Conservation (phyloP, 2,797 vertebrate species). For the Buceros bicornis region DNA sequence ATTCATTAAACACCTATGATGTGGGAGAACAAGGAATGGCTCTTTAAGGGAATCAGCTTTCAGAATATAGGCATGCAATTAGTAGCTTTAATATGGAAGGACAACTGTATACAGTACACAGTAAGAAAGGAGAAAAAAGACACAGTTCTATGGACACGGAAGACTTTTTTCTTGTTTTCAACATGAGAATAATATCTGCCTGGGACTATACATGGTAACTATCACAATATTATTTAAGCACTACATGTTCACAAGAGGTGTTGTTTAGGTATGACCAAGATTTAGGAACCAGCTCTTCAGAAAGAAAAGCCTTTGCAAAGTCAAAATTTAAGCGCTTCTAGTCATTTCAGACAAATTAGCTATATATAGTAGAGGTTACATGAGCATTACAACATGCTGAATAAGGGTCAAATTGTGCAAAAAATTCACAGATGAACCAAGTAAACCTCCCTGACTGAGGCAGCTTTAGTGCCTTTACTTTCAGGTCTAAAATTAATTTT, state of each 20-base stretch:
- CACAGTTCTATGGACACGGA: not conserved
- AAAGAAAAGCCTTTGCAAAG: not conserved
- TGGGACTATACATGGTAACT: not conserved
- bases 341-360: not conserved
- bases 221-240: fast-evolving
- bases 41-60: not conserved
- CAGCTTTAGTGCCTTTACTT: not conserved
- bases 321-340: not conserved
- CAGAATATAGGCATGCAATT: not conserved
- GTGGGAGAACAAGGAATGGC: not conserved
- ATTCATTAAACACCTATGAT: not conserved
- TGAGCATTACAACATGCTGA: not conserved
- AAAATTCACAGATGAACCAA: not conserved
- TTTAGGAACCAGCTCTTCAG: not conserved
- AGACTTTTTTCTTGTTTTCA: not conserved
- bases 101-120: not conserved
- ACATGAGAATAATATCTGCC: not conserved
- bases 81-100: not conserved
- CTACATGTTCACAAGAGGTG: not conserved
- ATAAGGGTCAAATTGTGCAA: not conserved
- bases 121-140: not conserved
- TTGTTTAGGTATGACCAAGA: not conserved
- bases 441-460: not conserved
- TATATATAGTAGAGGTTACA: not conserved
- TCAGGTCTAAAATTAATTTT: not conserved